Evolutionary conservation across 2,797 vertebrate genomes (phyloP), one percentile per base, ranked within the genome.

Genomic region (Parauchenoglanis punctatus): DNA sequence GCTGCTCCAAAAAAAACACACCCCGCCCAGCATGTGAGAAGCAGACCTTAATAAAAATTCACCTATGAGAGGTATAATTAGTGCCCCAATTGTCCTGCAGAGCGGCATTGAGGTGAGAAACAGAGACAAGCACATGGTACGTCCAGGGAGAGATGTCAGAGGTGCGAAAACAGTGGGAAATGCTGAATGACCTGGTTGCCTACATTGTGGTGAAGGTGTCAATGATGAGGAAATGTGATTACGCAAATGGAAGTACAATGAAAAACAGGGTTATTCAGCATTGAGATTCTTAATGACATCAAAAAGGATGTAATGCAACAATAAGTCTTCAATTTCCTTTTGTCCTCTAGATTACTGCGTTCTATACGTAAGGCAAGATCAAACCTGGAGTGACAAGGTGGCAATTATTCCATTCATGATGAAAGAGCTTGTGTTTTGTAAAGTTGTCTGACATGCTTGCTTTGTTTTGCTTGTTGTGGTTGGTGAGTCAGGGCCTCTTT

Each of bases 311-410:
- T 28, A 28, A 31, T 28, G n/a, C 18, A 67, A 68, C 28, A 67
- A 78, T 17, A 40, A 59, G 35, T 40, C 80, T 61, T 59, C 61
- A 28, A 46, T 56, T 56, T 75, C 25, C 80, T 75, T 52, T 86
- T 31, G 63, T 49, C 18, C 67, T 76, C 35, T 46, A 68, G 81
- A 84, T 89, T 75, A 81, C n/a, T 59, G 65, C 11, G 5, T 61
- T 68, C 81, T 76, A 76, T 82, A 76, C 72, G 67, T 77, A 67
- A 63, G 59, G 11, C 2, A 81, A 18, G 76, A 89, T 89, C 88
- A 89, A 90, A 89, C 76, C 61, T 59, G 72, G 46, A 77, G 54
- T 82, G 84, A 88, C 20, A 59, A 81, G 84, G 84, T 85, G n/a
- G 72, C 85, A 87, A 80, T 90, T 87, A 78, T 88, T 70, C 23